Evolutionary conservation across 2,888 invertebrate species (phyloP), one percentile per base, ranked within the genome.

Genomic region (Scelioninae gen. 2): DNA sequence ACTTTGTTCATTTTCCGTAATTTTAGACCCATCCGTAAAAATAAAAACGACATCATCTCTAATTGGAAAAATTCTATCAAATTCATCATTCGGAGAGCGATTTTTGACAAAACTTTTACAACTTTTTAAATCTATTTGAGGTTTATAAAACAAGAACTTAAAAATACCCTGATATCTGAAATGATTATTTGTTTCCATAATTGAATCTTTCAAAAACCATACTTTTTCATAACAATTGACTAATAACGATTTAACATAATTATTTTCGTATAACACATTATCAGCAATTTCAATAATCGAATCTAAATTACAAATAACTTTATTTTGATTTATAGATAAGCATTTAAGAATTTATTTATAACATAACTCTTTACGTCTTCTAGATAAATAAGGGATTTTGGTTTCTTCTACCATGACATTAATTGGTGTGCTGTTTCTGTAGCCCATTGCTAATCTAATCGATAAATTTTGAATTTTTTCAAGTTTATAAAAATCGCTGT

Each of bases 381-480:
- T 19, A 16, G 43, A 2, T 1, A 73, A 2, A 37, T 9, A 43
- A 9, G 63, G 50, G 5, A 63, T 52, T 52, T 64, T 68, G 1
- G 60, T 15, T 65, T 64, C 65, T 9, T 48, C 63, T 0, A 67
- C 1, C 9, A 74, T 61, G 10, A 67, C 60, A 28, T 74, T 74
- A 2, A 64, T 71, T 5, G 55, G 71, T 0, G 68, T 74, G 22
- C 57, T 58, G 13, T 46, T 60, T 2, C 58, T 19, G 16, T 50
- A 70, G 9, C 63, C 74, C 45, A 74, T 55, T 15, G 48, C 48
- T n/a, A 74, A 16, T 61, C 69, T 63, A 6, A 75, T 13, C 6
- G 55, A 25, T 15, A 16, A 18, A 39, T 69, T 58, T 11, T 64
- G 60, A 3, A 57, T 7, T 33, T 60, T 63, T 5, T 45, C 6